phyloP scores from a whole-genome alignment of 2,113 vertebrate species.

The Odocoileus hemionus region DNA sequence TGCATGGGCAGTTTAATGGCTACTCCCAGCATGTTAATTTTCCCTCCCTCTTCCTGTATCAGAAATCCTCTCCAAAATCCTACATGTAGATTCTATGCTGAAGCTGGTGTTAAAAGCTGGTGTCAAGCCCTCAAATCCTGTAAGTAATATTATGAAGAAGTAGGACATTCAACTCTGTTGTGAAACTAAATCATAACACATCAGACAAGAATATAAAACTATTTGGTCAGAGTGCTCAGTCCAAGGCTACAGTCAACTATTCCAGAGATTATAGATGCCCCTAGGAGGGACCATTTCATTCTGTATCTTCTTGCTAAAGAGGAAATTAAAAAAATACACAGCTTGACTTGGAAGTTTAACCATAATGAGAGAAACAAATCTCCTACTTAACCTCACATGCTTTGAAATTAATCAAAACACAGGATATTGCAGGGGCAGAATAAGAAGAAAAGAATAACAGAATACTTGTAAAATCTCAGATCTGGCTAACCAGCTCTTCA shows the following conservation, averaged over 20 bases:
- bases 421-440: not conserved
- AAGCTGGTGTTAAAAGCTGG: not conserved
- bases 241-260: not conserved
- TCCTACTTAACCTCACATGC: not conserved
- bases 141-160: not conserved
- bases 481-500: not conserved
- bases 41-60: not conserved
- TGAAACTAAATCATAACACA: not conserved
- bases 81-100: not conserved
- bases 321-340: not conserved
- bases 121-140: not conserved
- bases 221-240: not conserved
- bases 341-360: not conserved
- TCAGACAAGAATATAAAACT: not conserved
- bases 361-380: not conserved
- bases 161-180: not conserved
- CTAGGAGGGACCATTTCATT: not conserved
- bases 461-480: not conserved
- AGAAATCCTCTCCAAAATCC: not conserved
- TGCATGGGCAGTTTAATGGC: not conserved
- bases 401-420: conserved; percentile 3
- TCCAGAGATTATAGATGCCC: not conserved
- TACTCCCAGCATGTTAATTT: not conserved
- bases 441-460: not conserved
- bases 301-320: not conserved